Conservation (phyloP, 2,888 invertebrate species). For the Caenorhabditis sinica region DNA sequence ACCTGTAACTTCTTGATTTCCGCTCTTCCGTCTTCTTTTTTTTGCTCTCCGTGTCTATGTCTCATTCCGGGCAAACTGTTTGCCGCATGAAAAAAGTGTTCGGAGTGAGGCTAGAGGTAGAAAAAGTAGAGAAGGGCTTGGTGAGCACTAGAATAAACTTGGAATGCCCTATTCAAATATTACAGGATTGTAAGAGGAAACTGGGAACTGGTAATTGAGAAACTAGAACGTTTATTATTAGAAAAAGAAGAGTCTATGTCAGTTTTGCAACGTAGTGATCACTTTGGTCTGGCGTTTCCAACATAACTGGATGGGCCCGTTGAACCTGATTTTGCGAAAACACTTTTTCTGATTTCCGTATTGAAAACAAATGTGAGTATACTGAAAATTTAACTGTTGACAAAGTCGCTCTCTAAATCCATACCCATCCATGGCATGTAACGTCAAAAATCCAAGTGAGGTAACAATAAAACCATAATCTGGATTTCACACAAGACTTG, state of each 20-base stretch:
- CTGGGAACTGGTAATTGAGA: background rate
- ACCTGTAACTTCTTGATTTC: constrained; percentile 43
- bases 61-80: constrained; percentile 33
- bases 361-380: constrained; percentile 9
- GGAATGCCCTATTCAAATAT: constrained; percentile 24
- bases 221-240: constrained; percentile 6
- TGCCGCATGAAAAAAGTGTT: constrained; percentile 25
- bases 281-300: background rate
- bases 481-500: background rate
- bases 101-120: background rate
- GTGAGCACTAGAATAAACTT: constrained; percentile 47
- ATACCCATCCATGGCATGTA: background rate
- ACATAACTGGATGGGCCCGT: background rate
- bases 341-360: background rate
- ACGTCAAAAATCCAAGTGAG: background rate
- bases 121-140: background rate
- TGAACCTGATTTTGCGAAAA: background rate
- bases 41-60: constrained; percentile 19
- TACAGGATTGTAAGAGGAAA: background rate
- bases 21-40: constrained; percentile 38
- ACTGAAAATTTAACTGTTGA: too few species aligned
- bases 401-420: too few species aligned
- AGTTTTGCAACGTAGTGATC: background rate
- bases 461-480: background rate
- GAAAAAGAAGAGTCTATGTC: background rate